Conservation (phyloP, 2,113 vertebrate species). For the Erythrolamprus reginae region DNA sequence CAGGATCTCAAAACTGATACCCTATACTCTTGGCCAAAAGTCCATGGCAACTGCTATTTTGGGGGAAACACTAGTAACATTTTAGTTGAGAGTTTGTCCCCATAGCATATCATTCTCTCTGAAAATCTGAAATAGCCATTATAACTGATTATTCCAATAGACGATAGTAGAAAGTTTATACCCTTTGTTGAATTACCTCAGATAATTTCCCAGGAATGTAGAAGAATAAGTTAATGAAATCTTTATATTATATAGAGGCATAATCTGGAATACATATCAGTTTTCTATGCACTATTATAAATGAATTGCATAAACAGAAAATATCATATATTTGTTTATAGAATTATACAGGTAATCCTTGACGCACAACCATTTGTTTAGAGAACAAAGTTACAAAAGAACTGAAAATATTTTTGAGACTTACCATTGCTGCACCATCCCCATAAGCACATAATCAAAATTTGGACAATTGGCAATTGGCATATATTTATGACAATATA, state of each 20-base stretch:
- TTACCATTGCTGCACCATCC: background rate
- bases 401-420: background rate
- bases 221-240: background rate
- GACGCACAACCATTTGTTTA: background rate
- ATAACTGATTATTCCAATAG: background rate
- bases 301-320: background rate
- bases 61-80: slow-evolving; percentile 46
- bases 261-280: background rate
- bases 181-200: background rate
- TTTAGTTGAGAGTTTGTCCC: slow-evolving; percentile 33
- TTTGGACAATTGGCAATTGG: background rate
- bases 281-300: background rate
- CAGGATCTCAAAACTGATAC: slow-evolving; percentile 53
- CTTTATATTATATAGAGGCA: background rate
- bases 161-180: background rate
- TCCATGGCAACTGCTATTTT: slow-evolving; percentile 31
- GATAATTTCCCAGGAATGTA: background rate
- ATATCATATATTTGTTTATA: background rate
- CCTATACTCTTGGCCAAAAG: slow-evolving; percentile 45
- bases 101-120: background rate
- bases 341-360: background rate
- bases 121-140: background rate
- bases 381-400: background rate
- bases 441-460: background rate
- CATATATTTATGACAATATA: background rate